Evolutionary conservation across 2,888 invertebrate genomes (phyloP), one percentile per base, ranked within the genome.

Genomic region (Nasonovia ribisnigri): DNA sequence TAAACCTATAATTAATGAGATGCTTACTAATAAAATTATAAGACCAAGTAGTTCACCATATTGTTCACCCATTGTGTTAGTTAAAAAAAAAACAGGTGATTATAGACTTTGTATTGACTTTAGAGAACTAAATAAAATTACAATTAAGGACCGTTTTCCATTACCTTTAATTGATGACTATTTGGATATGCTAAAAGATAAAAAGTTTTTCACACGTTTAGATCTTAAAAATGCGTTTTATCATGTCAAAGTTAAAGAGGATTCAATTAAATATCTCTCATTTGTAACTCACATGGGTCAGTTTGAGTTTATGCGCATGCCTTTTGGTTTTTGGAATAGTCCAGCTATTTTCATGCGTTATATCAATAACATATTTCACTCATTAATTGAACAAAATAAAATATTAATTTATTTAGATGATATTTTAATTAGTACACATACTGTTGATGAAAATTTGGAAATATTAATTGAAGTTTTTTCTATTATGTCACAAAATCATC

Each of bases 301-400:
- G 26, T 94, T 86, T 46, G 91, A 94, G 94, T 94, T 42, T 77
- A 48, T 91, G 5, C n/a, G 60, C 6, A 91, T 88, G 84, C 88
- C 94, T 29, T 88, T 94, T 46, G 94, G 94, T n/a, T 57, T 94
- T 29, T 67, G 54, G 60, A 94, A 94, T 67, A 60, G 86, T 36
- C 93, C 88, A 46, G 10, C 57, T 48, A 42, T 84, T 86, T 94
- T 86, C 51, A 57, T 46, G 54, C 90, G 46, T 29, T 95, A 94
- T 92, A 95, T 96, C 0, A 43, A 84, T 84, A 95, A 94, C 43
- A 94, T 94, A 42, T 95, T 95, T 20, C 95, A 96, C 89, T 60
- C 94, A 86, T 95, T 95, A 3, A 90, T 95, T 0, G 95, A 95
- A 8, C 54, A 90, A 6, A 60, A 95, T 89, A 95, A 88, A 95